Evolutionary conservation across 2,113 vertebrate genomes (phyloP).

Genomic region (Odocoileus hemionus): DNA sequence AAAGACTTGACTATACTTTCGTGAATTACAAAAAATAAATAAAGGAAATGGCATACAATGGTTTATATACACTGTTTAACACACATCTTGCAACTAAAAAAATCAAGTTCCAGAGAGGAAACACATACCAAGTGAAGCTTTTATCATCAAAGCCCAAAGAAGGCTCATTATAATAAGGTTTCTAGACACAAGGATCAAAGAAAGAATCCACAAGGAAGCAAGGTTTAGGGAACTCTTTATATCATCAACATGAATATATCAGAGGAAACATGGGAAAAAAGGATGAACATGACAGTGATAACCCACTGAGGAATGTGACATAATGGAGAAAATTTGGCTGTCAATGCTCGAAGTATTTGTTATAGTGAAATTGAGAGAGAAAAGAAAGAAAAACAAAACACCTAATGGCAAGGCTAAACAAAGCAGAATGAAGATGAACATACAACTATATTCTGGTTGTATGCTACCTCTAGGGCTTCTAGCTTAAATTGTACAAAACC

Average conservation of each 20-base stretch:
- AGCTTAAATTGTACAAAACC: background rate
- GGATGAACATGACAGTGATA: background rate
- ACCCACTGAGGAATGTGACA: background rate
- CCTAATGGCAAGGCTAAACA: background rate
- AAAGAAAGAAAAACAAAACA: background rate
- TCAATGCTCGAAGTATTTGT: background rate
- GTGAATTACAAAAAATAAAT: conserved; percentile 45
- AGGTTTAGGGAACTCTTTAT: background rate
- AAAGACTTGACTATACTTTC: background rate
- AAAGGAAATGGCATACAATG: conserved; percentile 31
- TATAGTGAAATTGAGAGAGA: background rate
- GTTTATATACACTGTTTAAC: conserved; percentile 1
- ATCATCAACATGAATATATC: background rate
- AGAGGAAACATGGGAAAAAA: background rate
- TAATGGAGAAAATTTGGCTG: background rate
- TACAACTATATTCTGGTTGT: background rate
- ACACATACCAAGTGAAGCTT: background rate
- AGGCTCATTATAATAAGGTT: background rate
- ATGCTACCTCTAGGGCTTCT: background rate
- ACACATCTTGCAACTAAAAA: background rate
- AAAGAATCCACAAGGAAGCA: conserved; percentile 29
- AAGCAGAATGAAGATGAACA: background rate
- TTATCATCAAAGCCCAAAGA: conserved; percentile 48
- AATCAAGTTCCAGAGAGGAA: conserved; percentile 30
- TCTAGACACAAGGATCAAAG: background rate